A percentile compares a stretch with the other conserved stretches of the same genome.
Conservation (phyloP, 2,113 vertebrate species). For the Eurystomus gularis region DNA sequence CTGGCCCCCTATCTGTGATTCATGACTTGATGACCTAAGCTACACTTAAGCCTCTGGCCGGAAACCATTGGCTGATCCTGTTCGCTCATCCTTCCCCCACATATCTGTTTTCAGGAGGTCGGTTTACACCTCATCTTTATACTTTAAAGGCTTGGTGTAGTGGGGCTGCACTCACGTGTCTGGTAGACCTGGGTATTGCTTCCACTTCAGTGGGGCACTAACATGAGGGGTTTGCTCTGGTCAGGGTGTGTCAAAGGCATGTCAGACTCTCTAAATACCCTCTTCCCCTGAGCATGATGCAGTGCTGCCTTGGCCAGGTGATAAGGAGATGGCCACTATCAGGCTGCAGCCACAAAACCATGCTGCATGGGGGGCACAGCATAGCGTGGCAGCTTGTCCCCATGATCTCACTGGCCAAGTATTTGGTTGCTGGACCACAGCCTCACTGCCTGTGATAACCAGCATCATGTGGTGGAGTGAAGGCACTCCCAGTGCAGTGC, state of each 20-base stretch:
- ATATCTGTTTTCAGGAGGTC: not conserved
- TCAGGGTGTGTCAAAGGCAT: not conserved
- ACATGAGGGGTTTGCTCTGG: not conserved
- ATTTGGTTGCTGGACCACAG: not conserved
- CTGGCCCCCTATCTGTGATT: not conserved
- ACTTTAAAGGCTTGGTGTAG: not conserved
- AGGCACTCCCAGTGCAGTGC: not conserved
- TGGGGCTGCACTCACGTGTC: not conserved
- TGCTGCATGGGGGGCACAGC: not conserved
- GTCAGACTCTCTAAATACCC: not conserved
- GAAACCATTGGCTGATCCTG: not conserved
- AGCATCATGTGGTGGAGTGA: not conserved
- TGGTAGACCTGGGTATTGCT: not conserved
- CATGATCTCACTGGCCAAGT: not conserved
- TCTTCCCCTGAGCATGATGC: not conserved
- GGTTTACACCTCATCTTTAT: not conserved
- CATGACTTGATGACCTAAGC: not conserved
- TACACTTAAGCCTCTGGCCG: not conserved
- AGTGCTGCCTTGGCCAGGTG: not conserved
- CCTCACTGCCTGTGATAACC: not conserved
- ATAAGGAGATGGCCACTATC: not conserved
- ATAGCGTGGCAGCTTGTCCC: not conserved
- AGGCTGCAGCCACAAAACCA: accelerated
- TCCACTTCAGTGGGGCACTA: not conserved
- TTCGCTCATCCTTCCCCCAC: not conserved